A percentile compares a stretch with the other conserved stretches of the same genome.
Conservation (phyloP, 1,140 invertebrate genomes). For the Kradibia gibbosae region DNA sequence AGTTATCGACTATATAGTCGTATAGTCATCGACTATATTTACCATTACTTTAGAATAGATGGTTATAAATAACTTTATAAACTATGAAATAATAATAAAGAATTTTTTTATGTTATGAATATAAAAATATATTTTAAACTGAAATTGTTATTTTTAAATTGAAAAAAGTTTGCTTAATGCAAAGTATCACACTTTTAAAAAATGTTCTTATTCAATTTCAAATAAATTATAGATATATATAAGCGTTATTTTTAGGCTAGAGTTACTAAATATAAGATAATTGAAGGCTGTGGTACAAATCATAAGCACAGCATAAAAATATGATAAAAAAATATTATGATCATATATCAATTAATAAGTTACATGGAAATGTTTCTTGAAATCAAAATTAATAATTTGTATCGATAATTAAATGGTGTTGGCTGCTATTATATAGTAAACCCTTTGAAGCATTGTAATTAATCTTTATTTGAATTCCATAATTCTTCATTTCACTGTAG, state of each 20-base stretch:
- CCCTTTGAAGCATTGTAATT: slow-evolving; percentile 1
- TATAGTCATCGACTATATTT: neutral
- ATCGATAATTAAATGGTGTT: slow-evolving; percentile 1
- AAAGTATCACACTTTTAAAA: neutral
- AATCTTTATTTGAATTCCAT: slow-evolving; percentile 17
- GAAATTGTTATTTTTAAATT: no score
- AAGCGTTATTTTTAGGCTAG: slow-evolving; percentile 1
- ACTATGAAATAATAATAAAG: no score
- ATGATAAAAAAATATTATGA: slow-evolving; percentile 11
- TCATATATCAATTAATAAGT: neutral
- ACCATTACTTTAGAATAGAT: no score
- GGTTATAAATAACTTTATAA: no score
- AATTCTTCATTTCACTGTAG: slow-evolving; percentile 15
- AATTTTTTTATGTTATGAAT: no score
- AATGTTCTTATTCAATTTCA: neutral
- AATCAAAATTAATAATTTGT: slow-evolving; percentile 32
- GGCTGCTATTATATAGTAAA: neutral
- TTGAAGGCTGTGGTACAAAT: slow-evolving; percentile 6
- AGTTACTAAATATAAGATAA: neutral
- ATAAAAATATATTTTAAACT: no score
- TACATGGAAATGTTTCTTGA: neutral
- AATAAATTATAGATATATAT: neutral
- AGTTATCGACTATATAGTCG: no score
- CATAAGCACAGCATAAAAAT: neutral
- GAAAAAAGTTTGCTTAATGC: no score